phyloP scores from a whole-genome alignment of 2,888 invertebrate species.

The Tyria jacobaeae region DNA sequence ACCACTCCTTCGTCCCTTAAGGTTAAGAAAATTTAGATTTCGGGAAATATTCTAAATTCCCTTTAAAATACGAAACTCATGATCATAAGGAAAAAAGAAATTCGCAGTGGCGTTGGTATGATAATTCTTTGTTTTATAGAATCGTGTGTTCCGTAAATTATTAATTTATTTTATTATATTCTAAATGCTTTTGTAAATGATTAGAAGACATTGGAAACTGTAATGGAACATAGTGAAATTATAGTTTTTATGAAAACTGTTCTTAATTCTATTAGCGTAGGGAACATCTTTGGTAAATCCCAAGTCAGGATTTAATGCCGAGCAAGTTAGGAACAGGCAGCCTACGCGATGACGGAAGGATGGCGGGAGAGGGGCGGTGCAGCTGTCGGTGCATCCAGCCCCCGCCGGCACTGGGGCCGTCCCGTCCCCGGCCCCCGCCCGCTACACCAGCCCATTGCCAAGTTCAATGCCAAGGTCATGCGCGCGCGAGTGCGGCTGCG shows the following conservation, averaged over 20 bases:
- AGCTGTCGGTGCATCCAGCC: constrained; percentile 81
- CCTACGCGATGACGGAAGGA: constrained; percentile 67
- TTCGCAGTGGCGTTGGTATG: constrained; percentile 16
- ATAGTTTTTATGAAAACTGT: background rate
- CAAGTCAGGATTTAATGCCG: constrained; percentile 25
- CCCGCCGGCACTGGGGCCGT: constrained; percentile 50
- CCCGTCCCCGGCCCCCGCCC: constrained; percentile 48
- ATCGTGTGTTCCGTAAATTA: constrained; percentile 24
- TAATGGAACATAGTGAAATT: constrained; percentile 13
- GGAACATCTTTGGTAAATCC: background rate
- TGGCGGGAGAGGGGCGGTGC: constrained; percentile 77
- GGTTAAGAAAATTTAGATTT: constrained; percentile 15
- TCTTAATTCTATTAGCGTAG: background rate
- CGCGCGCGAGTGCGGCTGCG: constrained; percentile 88
- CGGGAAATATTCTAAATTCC: constrained; percentile 17
- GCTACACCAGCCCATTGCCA: constrained; percentile 87
- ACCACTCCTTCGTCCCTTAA: background rate
- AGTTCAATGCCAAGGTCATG: constrained; percentile 94
- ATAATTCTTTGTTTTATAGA: constrained; percentile 31
- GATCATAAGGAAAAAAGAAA: constrained; percentile 1
- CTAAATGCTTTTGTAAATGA: constrained; percentile 25
- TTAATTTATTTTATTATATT: constrained; percentile 18
- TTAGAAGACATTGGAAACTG: constrained; percentile 29
- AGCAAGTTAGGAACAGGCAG: constrained; percentile 53
- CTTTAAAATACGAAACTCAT: constrained; percentile 1